Base-by-base conservation (phyloP, 2,888 invertebrate species). In the Beris morrisii region DNA sequence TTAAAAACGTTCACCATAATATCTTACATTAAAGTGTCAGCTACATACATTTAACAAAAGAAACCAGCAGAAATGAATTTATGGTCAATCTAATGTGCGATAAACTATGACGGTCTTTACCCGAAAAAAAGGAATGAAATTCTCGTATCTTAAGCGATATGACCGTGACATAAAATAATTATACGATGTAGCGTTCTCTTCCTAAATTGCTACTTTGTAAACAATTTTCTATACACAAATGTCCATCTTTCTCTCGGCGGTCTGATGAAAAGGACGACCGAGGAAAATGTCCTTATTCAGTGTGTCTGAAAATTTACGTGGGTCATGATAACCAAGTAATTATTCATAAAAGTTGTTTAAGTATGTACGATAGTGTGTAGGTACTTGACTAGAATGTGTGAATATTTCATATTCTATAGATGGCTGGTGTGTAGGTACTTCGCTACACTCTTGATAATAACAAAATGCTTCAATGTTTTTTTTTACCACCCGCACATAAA, bases 331-430 rank as follows among this genome's bases (percentile, higher is more conserved):
- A 64, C 66, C 64, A 48, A 66, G 68, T 66, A 68, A 68, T 68
- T 68, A 66, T 68, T 68, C 66, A 68, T 68, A 66, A 68, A 68
- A 66, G 63, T 68, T 57, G 54, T 56, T 64, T 54, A 50, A 54
- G 6, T 64, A 50, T 64, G 67, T 54, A 54, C 55, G 31, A 28
- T 57, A 32, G 11, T 66, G 54, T 52, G 53, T 31, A 64, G 44
- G 13, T 52, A 38, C 13, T 5, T 15, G 4, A 45, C 58, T 22
- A 22, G 22, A 45, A 13, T 58, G 30, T 28, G 22, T 46, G 45
- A 6, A 54, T 54, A 31, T n/a, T 13, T 54, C 54, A 31, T 31
- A 22, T 53, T 5, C 12, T 15, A 53, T 28, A 12, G 28, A 28
- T 22, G 7, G 9, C 50, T 50, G 50, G 22, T 22, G 22, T 22